Base-by-base conservation (phyloP, 2,888 invertebrate genomes). In the Harpagoxenus sublaevis region DNA sequence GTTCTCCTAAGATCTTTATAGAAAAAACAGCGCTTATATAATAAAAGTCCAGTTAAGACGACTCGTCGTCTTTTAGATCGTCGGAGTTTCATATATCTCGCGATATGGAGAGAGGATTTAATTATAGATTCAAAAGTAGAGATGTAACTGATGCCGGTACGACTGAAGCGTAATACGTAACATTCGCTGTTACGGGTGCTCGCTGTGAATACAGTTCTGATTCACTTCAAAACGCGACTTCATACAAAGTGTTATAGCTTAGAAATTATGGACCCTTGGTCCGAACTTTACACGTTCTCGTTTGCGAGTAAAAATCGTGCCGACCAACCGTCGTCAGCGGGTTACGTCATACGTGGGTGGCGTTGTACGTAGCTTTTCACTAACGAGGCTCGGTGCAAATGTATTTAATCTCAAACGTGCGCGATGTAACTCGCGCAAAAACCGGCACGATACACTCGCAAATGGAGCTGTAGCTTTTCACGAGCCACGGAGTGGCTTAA, bases 381-480 rank as follows among this genome's bases (percentile, higher is more conserved):
- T 55, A 79, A 57, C 42, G 57, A 71, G 31, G 18, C 66, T 45
- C 42, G 1, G 31, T 3, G 31, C n/a, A 70, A 57, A 45, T 70
- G 55, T 70, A 70, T 42, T 78, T 78, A 45, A 57, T 70, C 71
- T 78, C 45, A 39, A 55, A 79, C 62, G 23, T 68, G 60, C 23
- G 57, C 57, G 23, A 53, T 66, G 35, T 65, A 51, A n/a, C 68
- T 5, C 23, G 57, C 6, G 23, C 23, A 71, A 79, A 79, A 79
- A 57, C 45, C 57, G 55, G 31, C 23, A 1, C 57, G 39, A 23
- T n/a, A 31, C 9, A 31, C 31, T 53, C 39, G 71, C 57, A 48
- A 70, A 57, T 45, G 79, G 45, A 55, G 68, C 55, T 31, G 45
- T n/a, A 60, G 48, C 8, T 62, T 51, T n/a, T 35, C 70, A 35